Base-by-base conservation (phyloP, 1,140 invertebrate species). In the Zophobas morio region DNA sequence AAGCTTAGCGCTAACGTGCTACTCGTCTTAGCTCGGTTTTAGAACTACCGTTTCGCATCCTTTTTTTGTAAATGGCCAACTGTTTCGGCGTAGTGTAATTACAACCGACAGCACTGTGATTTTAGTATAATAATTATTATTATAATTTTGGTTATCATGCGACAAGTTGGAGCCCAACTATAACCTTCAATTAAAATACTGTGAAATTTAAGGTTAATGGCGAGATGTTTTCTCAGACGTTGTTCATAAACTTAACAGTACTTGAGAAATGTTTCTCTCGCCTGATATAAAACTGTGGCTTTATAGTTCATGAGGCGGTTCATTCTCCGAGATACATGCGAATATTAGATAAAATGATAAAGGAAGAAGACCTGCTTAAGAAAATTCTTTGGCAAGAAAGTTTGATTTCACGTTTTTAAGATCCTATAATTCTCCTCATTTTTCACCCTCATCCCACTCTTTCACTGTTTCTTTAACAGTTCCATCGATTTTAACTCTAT, bases 81-180 rank as follows among this genome's bases (percentile, higher is more conserved):
- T 51, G 49, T 51, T 51, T 51, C 49, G 49, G 49, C n/a, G 20
- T 51, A 20, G 49, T 20, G 49, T 51, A 51, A 51, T 51, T 51
- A 51, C 49, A 6, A 4, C n/a, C 49, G 49, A 20, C 6, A 6
- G 49, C 49, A n/a, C 49, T 51, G 49, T 20, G 49, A 51, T 51
- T 51, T 51, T 51, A 51, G n/a, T 51, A 51, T 51, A 51, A 51
- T 20, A 51, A 51, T 51, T n/a, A 51, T 51, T 51, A 51, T 51
- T 51, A 51, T 51, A 51, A 51, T 51, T 20, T 51, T 5, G 4
- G 49, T 51, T 20, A n/a, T 51, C 4, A 51, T 51, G 49, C 49
- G 49, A 51, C 49, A 51, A 51, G 49, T 51, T 51, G 49, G 49
- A 51, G 2, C n/a, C 3, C 49, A 51, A 20, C 49, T 20, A 51